Conservation (phyloP, 2,113 vertebrate genomes). For the Lathamus discolor region DNA sequence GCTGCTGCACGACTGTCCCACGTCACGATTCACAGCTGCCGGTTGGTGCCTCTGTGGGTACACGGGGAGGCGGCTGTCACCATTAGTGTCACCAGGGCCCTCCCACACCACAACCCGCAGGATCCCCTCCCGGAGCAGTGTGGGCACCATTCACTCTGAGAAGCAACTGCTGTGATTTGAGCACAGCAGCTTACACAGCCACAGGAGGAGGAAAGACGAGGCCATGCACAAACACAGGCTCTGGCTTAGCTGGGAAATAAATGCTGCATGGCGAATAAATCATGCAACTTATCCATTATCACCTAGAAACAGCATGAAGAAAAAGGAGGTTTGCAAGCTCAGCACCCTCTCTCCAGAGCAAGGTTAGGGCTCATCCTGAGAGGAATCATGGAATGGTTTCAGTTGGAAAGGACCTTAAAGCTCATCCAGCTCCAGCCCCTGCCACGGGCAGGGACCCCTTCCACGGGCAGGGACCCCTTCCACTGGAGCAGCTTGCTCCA, state of each 20-base stretch:
- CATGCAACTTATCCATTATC: background rate
- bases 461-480: background rate
- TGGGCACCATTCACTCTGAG: background rate
- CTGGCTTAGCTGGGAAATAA: background rate
- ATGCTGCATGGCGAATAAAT: background rate
- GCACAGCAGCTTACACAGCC: background rate
- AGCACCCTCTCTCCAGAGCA: background rate
- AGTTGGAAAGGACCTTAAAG: background rate
- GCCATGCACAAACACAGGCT: background rate
- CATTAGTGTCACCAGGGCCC: background rate
- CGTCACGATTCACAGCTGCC: background rate
- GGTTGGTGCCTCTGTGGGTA: background rate
- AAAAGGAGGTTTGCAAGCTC: background rate
- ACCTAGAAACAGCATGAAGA: background rate
- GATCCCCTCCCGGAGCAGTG: background rate
- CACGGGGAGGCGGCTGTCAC: background rate
- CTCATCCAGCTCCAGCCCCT: background rate
- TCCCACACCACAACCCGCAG: background rate
- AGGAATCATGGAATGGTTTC: background rate
- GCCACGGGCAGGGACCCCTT: background rate
- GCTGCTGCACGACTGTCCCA: background rate
- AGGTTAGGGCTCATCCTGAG: background rate
- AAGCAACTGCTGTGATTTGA: background rate
- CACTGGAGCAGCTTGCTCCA: no score
- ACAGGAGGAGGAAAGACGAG: fast-evolving